A percentile compares a stretch with the other conserved stretches of the same genome.
These are phyloP conservation scores for Parasteatoda tepidariorum DNA, from an alignment of 1,140 invertebrate species.

Conservation along the genomic window DNA sequence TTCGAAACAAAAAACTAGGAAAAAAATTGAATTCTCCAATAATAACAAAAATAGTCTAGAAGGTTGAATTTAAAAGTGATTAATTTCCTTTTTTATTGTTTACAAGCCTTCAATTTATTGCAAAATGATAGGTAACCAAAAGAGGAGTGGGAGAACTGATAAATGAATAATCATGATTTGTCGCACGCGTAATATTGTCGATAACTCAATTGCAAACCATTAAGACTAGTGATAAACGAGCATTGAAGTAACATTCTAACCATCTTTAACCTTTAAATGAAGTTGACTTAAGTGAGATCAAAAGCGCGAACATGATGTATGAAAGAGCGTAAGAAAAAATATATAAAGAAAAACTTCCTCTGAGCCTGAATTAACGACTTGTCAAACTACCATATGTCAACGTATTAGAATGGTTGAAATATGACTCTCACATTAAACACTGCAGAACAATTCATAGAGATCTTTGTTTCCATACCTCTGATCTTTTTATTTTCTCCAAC, in stretches of 20 bases:
- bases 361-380: conserved; percentile 56
- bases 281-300: conserved; percentile 60
- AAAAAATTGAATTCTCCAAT: too few relatives aligned
- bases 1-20: too few relatives aligned
- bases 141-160: conserved; percentile 13
- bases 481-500: conserved; percentile 17
- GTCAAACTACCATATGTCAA: conserved; percentile 59
- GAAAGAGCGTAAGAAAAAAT: conserved; percentile 37
- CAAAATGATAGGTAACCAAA: conserved; percentile 18
- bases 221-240: conserved; percentile 57
- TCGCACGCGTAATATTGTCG: conserved; percentile 33
- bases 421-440: conserved; percentile 52
- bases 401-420: conserved; percentile 53
- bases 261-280: conserved; percentile 60
- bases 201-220: conserved; percentile 57
- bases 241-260: conserved; percentile 52
- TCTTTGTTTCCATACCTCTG: conserved; percentile 33
- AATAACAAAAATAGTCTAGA: too few relatives aligned
- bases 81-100: conserved; percentile 37
- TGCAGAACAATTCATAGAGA: conserved; percentile 46
- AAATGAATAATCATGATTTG: conserved; percentile 58
- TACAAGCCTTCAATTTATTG: conserved; percentile 44
- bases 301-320: conserved; percentile 58
- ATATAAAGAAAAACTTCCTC: conserved; percentile 19
- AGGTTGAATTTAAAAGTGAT: too few relatives aligned